Percentiles rank a stretch among this genome's conserved stretches.
Conservation (phyloP, 2,888 invertebrate genomes). For the Cerceris ruficornis region DNA sequence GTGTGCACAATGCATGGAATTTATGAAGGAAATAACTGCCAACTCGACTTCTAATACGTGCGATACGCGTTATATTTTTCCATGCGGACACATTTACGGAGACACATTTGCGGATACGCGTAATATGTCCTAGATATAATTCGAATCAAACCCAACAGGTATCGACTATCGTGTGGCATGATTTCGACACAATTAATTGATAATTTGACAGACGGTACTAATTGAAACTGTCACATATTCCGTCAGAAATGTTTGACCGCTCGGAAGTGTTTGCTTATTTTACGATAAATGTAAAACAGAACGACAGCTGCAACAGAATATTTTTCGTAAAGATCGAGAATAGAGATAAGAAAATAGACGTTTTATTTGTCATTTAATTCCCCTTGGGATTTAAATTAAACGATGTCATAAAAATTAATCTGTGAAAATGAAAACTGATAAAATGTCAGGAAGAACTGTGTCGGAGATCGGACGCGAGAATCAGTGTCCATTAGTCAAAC, state of each 20-base stretch:
- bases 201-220: slow-evolving; percentile 25
- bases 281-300: too few species aligned
- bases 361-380: too few species aligned
- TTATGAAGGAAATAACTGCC: slow-evolving; percentile 40
- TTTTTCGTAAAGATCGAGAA: too few species aligned
- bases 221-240: slow-evolving; percentile 19
- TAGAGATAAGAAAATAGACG: too few species aligned
- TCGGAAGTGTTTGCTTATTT: too few species aligned
- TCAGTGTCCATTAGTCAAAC: not conserved
- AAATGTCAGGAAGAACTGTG: too few species aligned
- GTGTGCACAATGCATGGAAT: slow-evolving; percentile 34
- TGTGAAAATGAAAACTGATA: too few species aligned
- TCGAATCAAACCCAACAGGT: slow-evolving; percentile 43
- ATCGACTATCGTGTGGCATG: slow-evolving; percentile 32
- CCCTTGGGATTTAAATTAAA: too few species aligned
- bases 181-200: slow-evolving; percentile 48
- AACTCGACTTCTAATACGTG: slow-evolving; percentile 14
- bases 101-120: not conserved
- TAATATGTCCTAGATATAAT: slow-evolving; percentile 28
- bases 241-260: not conserved
- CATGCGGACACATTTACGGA: not conserved
- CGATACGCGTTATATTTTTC: not conserved
- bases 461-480: not conserved
- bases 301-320: too few species aligned
- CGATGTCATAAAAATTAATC: too few species aligned